Conservation (phyloP, 2,888 invertebrate species). For the Melinaea marsaeus region DNA sequence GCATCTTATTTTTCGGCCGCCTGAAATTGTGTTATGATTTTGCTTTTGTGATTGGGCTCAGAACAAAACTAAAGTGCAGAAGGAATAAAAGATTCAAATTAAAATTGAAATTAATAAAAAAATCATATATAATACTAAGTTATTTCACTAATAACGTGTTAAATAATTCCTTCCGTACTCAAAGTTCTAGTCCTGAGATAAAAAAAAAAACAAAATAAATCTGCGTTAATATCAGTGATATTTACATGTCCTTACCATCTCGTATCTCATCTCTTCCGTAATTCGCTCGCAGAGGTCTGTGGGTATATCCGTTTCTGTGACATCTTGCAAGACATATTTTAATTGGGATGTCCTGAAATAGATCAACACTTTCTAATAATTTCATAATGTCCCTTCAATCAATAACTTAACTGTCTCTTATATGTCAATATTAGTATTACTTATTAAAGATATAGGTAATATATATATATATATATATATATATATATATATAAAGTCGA, state of each 20-base stretch:
- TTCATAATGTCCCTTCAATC: too few relatives aligned
- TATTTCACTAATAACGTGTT: too few relatives aligned
- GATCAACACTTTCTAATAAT: background rate
- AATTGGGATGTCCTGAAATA: constrained; percentile 85
- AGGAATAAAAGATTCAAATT: background rate
- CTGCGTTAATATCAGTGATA: constrained; percentile 50
- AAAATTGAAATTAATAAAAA: constrained; percentile 15
- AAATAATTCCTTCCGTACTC: constrained; percentile 28
- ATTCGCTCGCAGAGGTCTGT: constrained; percentile 90
- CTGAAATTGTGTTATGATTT: constrained; percentile 49
- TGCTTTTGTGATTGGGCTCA: constrained; percentile 41
- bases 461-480: too few relatives aligned
- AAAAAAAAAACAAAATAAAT: constrained; percentile 23
- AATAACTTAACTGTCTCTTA: too few relatives aligned
- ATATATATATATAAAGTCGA: too few relatives aligned
- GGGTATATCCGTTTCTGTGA: constrained; percentile 95
- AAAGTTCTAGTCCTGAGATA: constrained; percentile 12
- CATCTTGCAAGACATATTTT: constrained; percentile 90
- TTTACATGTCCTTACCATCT: constrained; percentile 84
- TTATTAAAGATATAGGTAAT: too few relatives aligned
- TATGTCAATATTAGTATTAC: too few relatives aligned
- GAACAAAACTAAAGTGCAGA: constrained; percentile 4
- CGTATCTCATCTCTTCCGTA: constrained; percentile 94
- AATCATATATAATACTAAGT: constrained; percentile 42
- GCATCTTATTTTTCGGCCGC: constrained; percentile 75